Evolutionary conservation across 2,113 vertebrate species (phyloP).

Genomic region (Castor canadensis): DNA sequence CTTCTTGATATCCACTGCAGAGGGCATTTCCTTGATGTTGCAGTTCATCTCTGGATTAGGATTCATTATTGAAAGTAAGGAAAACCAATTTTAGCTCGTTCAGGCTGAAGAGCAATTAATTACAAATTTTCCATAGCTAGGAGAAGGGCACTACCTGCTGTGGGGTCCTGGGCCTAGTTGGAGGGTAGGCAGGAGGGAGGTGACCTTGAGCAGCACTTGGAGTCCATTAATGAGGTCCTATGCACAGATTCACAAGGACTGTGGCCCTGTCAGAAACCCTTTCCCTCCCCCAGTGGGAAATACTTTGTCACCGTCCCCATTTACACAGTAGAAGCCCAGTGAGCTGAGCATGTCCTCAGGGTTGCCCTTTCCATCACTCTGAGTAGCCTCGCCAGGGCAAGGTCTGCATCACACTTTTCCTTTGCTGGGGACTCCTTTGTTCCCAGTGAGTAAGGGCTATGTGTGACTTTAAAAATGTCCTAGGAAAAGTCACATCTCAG

Average conservation of each 20-base stretch:
- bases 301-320: not conserved
- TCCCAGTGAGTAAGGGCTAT: not conserved
- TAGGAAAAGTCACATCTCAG: not conserved
- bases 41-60: not conserved
- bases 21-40: not conserved
- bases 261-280: not conserved
- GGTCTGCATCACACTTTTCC: not conserved
- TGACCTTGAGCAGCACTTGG: conserved; percentile 89
- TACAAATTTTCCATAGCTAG: not conserved
- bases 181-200: conserved; percentile 83
- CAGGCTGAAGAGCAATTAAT: not conserved
- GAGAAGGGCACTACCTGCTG: accelerated
- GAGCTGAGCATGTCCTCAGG: not conserved
- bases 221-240: conserved; percentile 39
- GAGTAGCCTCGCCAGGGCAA: not conserved
- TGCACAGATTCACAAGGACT: not conserved
- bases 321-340: not conserved
- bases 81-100: not conserved
- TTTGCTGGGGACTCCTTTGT: not conserved
- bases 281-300: not conserved
- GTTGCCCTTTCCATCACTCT: not conserved
- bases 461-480: not conserved
- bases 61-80: not conserved
- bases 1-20: not conserved
- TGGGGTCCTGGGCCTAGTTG: not conserved